Base-by-base conservation (phyloP, 1,140 invertebrate genomes). In the Mercenaria mercenaria region DNA sequence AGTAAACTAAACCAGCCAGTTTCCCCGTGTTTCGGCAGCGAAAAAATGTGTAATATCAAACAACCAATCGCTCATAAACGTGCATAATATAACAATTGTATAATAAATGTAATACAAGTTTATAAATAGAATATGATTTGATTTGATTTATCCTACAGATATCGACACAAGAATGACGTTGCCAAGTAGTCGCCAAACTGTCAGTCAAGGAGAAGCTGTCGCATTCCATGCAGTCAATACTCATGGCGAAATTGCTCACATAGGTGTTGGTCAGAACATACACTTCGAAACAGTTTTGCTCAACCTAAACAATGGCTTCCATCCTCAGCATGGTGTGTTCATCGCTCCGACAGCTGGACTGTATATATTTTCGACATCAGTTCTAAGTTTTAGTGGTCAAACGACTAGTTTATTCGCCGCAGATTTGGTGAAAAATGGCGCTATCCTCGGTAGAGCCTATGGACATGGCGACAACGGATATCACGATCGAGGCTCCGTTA, bases 401-500 rank as follows among this genome's bases (percentile, higher is more conserved):
- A 41, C 10, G 15, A 18, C 8, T 47, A 47, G 18, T 47, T 8
- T 18, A 47, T 8, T 47, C 18, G 8, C 8, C 18, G 29, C 43
- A 10, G 72, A 76, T 23, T 11, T 76, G 20, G 43, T 50, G 15
- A 76, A 76, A 76, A 76, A 76, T 43, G 72, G 72, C 4, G 13
- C 34, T 20, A 23, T 10, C 1, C 26, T 76, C 2, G 72, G 11
- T 10, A n/a, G 72, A 6, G 23, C 37, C n/a, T 13, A n/a, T 8
- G 39, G 15, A n/a, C 6, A 23, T 10, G 37, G 18, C 0, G 37
- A 41, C 11, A 47, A 47, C 18, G 59, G 34, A 2, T 15, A 6
- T 0, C 34, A 41, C 26, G 37, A 84, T 23, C 81, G 69, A 69
- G 81, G 81, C 3, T 84, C 81, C n/a, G 81, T 52, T 37, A 84